Evolutionary conservation across 1,140 invertebrate species (phyloP).

Genomic region (Conus betulinus): DNA sequence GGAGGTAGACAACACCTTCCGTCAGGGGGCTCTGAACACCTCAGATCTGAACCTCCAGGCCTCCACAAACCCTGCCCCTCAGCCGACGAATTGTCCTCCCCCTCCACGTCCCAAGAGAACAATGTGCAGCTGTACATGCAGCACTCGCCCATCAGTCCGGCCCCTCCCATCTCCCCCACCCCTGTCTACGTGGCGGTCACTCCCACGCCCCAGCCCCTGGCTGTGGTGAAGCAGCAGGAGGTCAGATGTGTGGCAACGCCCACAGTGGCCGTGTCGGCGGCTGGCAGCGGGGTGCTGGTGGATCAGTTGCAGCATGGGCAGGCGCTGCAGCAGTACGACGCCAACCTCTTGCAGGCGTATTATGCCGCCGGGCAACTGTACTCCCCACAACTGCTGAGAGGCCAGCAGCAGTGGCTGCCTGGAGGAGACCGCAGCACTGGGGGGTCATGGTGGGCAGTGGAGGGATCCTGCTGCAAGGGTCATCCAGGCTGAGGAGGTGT

Average conservation of each 20-base stretch:
- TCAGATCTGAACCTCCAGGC: constrained; percentile 17
- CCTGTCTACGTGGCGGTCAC: constrained; percentile 28
- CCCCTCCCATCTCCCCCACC: constrained; percentile 31
- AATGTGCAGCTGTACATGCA: constrained; percentile 43
- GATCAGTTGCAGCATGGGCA: constrained; percentile 23
- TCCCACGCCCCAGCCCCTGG: constrained; percentile 3
- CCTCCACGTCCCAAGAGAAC: neutral
- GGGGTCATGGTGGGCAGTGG: too few relatives aligned
- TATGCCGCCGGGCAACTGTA: constrained; percentile 24
- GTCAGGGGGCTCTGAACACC: constrained; percentile 1
- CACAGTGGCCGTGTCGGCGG: neutral
- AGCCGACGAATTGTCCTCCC: neutral
- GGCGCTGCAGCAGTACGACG: constrained; percentile 36
- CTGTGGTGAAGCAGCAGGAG: constrained; percentile 25
- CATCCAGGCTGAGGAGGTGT: too few relatives aligned
- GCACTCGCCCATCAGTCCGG: constrained; percentile 46
- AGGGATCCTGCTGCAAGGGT: too few relatives aligned
- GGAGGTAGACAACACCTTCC: constrained; percentile 9
- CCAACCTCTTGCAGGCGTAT: constrained; percentile 36
- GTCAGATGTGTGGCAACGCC: too few relatives aligned
- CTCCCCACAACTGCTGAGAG: constrained; percentile 23
- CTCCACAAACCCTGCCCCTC: neutral
- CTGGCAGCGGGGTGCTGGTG: neutral
- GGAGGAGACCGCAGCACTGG: too few relatives aligned
- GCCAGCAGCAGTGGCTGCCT: neutral